Evolutionary conservation across 1,140 invertebrate species (phyloP), one percentile per base, ranked within the genome.

Genomic region (Trissolcus basalis): DNA sequence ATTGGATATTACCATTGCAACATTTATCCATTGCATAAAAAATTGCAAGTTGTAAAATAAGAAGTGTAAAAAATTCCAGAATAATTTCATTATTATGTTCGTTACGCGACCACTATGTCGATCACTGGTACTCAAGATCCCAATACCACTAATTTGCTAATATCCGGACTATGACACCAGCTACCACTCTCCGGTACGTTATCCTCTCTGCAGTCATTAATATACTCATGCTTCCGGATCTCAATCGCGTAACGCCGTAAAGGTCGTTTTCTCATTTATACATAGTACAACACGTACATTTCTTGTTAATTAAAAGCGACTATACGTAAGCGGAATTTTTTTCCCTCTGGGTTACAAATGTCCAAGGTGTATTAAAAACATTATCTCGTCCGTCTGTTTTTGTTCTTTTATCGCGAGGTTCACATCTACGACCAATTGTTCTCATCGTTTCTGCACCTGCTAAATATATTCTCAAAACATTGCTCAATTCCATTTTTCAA

Each of bases 181-280:
- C 39, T 41, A 55, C 35, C n/a, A n/a, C n/a, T n/a, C n/a, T 27
- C 19, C 60, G 58, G 43, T 61, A 32, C 54, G 51, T 27, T 10
- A 7, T 44, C 32, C 58, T 15, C 50, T 14, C 51, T 41, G 13
- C 12, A 33, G 65, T 58, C 43, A 27, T 60, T 69, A 60, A 27
- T 27, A 60, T 48, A 60, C 56, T 63, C 39, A 53, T n/a, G 32
- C 53, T 71, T 71, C 68, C 68, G 68, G 68, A 63, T 58, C 50
- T 50, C 51, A 55, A 19, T n/a, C 10, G 12, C 13, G 51, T 70
- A 61, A 49, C 41, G 27, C 56, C 58, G 61, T 63, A 61, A 70
- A 70, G 67, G 67, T 63, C 67, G 58, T 61, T 70, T 63, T 70
- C 55, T 70, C 51, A 56, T 55, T 61, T 55, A 70, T 55, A 55